Percentiles rank a stretch among this genome's conserved stretches.
These are phyloP conservation scores for Tiaroga cobitis DNA, from an alignment of 2,797 vertebrate species.

Conservation along the genomic window DNA sequence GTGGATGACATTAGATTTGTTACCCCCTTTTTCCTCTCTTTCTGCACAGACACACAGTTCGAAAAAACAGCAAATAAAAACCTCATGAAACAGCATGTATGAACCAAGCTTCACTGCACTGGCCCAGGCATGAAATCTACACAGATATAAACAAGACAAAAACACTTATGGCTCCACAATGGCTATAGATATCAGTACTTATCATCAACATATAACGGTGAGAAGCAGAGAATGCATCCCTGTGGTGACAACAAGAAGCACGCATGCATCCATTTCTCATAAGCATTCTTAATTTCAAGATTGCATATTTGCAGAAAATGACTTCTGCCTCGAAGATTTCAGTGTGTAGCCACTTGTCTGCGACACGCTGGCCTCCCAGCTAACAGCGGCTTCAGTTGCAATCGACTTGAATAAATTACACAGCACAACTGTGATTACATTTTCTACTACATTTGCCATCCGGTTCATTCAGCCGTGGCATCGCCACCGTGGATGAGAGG, in stretches of 20 bases:
- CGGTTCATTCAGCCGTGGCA: conserved; percentile 50
- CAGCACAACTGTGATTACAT: conserved; percentile 57
- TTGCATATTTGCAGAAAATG: conserved; percentile 37
- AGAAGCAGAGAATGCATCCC: conserved; percentile 37
- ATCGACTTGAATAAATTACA: conserved; percentile 58
- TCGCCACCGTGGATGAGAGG: conserved; percentile 26
- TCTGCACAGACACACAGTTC: conserved; percentile 26
- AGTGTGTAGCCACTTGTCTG: conserved; percentile 33
- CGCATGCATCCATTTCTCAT: conserved; percentile 18
- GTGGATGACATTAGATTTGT: conserved; percentile 22
- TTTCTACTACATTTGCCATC: conserved; percentile 57
- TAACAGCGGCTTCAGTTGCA: conserved; percentile 47
- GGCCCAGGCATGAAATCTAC: conserved; percentile 1
- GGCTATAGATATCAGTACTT: not conserved
- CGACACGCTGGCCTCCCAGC: conserved; percentile 33
- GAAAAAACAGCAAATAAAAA: conserved; percentile 51
- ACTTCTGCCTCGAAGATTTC: conserved; percentile 32
- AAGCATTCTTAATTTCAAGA: conserved; percentile 19
- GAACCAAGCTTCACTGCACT: conserved; percentile 9
- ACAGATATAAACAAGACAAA: conserved; percentile 15
- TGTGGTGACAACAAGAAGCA: conserved; percentile 21
- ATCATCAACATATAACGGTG: conserved; percentile 5
- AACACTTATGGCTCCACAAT: not conserved
- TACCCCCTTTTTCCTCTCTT: conserved; percentile 7
- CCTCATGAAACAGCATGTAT: conserved; percentile 12